Evolutionary conservation across 2,888 invertebrate species (phyloP).

Genomic region (Tridacna crocea): DNA sequence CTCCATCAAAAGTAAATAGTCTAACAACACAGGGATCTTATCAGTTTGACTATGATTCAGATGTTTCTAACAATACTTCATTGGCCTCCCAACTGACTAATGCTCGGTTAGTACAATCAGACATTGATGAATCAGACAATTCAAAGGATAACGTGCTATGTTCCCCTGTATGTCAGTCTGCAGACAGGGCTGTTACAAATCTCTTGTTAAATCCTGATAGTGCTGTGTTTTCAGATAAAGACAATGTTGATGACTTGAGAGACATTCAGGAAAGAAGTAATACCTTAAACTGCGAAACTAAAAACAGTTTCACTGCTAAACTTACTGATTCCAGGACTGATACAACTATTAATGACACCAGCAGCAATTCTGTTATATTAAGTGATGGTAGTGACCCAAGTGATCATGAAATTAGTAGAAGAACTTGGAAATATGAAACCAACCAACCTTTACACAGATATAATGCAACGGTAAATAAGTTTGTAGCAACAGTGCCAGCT

Average conservation of each 20-base stretch:
- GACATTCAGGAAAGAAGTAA: too few relatives aligned
- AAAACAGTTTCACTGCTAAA: too few relatives aligned
- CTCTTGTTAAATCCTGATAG: too few relatives aligned
- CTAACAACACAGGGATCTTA: not conserved
- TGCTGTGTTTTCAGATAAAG: too few relatives aligned
- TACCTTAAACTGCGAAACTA: too few relatives aligned
- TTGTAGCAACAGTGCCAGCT: not conserved
- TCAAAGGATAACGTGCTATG: too few relatives aligned
- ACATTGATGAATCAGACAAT: not conserved
- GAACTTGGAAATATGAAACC: slow-evolving; percentile 23
- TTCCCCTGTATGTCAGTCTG: too few relatives aligned
- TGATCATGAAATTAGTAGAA: slow-evolving; percentile 1
- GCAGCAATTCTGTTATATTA: not conserved
- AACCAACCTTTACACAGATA: not conserved
- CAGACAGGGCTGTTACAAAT: too few relatives aligned
- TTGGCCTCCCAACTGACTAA: not conserved
- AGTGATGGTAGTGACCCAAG: slow-evolving; percentile 15
- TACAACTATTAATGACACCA: not conserved
- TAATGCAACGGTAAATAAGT: not conserved
- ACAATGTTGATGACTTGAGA: too few relatives aligned
- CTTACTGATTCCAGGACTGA: not conserved
- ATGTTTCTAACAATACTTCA: not conserved
- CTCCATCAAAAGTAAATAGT: not conserved
- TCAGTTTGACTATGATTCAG: not conserved
- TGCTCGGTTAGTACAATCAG: not conserved